phyloP scores from a whole-genome alignment of 2,888 invertebrate species.

The Ptychoptera albimana region DNA sequence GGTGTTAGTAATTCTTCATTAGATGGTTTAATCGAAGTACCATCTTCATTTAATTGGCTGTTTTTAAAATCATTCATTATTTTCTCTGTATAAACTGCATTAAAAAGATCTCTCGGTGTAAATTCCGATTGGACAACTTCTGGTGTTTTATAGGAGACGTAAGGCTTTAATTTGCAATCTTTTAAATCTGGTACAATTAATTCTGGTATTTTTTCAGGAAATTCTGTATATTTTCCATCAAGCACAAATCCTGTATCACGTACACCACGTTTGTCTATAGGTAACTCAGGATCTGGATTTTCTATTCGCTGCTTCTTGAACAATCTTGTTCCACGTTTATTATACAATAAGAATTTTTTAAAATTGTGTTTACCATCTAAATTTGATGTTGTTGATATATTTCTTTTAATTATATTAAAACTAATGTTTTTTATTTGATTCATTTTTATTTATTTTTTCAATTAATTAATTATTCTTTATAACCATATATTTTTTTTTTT shows the following conservation, averaged over 20 bases:
- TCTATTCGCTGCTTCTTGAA: slow-evolving; percentile 37
- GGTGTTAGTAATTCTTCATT: slow-evolving; percentile 51
- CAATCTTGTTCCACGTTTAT: slow-evolving; percentile 54
- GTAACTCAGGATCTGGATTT: slow-evolving; percentile 44
- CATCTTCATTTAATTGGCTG: slow-evolving; percentile 51
- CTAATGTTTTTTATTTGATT: not conserved
- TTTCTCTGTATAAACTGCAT: slow-evolving; percentile 63
- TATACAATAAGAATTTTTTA: slow-evolving; percentile 56
- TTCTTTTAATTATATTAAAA: slow-evolving; percentile 17
- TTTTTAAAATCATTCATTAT: slow-evolving; percentile 58
- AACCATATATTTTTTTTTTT: too few relatives aligned
- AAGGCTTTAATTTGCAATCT: slow-evolving; percentile 75
- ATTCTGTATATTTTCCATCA: slow-evolving; percentile 37
- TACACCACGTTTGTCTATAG: slow-evolving; percentile 54
- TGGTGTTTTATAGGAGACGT: slow-evolving; percentile 74
- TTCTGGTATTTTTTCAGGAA: slow-evolving; percentile 86
- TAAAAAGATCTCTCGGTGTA: slow-evolving; percentile 67
- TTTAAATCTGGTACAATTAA: slow-evolving; percentile 81
- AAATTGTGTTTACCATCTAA: slow-evolving; percentile 63
- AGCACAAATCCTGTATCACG: slow-evolving; percentile 42
- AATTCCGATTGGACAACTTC: slow-evolving; percentile 67
- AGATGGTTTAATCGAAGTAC: slow-evolving; percentile 54
- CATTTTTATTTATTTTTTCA: too few relatives aligned
- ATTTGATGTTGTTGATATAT: slow-evolving; percentile 35
- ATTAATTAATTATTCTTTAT: too few relatives aligned